Conservation (phyloP, 37 sponge, comb jelly and placozoan species). For the Cladorhizidae sp. region DNA sequence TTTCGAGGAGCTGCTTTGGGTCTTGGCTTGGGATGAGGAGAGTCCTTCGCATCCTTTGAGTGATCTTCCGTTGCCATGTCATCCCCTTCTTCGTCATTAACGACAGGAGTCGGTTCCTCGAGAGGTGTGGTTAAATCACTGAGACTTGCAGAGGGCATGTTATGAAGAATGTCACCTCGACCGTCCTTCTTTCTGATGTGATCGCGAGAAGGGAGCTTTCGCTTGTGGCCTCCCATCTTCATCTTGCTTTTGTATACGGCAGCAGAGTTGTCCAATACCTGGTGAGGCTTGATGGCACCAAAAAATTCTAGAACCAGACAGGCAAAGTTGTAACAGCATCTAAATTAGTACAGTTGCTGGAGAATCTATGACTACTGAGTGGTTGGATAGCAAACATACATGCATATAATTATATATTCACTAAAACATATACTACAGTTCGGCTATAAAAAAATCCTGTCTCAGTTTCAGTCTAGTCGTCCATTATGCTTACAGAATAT, state of each 20-base stretch:
- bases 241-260: slow-evolving; percentile 27
- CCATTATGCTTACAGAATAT: too few species aligned
- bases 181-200: slow-evolving; percentile 33
- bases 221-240: neutral
- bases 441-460: too few species aligned
- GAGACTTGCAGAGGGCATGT: slow-evolving; percentile 5
- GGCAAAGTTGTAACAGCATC: neutral
- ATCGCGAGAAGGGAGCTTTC: slow-evolving; percentile 41
- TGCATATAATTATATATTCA: neutral
- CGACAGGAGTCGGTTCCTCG: neutral
- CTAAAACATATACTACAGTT: neutral
- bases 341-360: too few species aligned
- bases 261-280: slow-evolving; percentile 31
- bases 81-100: neutral
- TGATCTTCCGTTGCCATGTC: neutral
- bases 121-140: neutral
- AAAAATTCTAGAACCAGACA: neutral
- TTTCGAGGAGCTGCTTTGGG: slow-evolving; percentile 12
- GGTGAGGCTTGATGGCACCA: slow-evolving; percentile 8
- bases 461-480: too few species aligned
- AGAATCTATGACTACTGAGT: too few species aligned
- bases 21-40: slow-evolving; percentile 2
- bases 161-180: slow-evolving; percentile 3
- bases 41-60: neutral
- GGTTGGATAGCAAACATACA: neutral